Percentiles rank a stretch among this genome's conserved stretches.
Conservation (phyloP, 2,113 vertebrate species). For the Puma concolor region DNA sequence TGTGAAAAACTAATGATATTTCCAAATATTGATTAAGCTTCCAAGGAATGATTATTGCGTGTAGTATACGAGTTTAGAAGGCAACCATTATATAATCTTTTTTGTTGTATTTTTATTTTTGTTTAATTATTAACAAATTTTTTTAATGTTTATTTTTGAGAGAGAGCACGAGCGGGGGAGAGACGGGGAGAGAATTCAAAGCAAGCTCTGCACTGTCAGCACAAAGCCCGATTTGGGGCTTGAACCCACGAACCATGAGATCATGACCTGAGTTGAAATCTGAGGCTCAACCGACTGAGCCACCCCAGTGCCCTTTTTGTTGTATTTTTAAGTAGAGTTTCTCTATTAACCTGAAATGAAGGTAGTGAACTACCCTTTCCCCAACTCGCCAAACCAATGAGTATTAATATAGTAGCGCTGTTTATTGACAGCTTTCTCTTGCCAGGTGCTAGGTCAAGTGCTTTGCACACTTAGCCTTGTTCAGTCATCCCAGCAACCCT, state of each 20-base stretch:
- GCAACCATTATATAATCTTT: not conserved
- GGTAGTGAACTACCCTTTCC: not conserved
- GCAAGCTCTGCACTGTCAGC: no score
- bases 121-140: no score
- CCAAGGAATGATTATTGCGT: not conserved
- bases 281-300: no score
- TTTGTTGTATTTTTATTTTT: constrained; percentile 31
- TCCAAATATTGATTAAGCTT: not conserved
- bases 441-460: not conserved
- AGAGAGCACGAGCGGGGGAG: no score
- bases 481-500: not conserved
- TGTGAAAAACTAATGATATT: not conserved
- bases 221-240: no score
- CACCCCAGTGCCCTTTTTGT: not conserved
- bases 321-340: constrained; percentile 42
- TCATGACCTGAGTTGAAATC: no score
- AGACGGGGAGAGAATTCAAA: no score
- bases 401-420: not conserved
- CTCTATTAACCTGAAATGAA: not conserved
- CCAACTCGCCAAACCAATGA: not conserved
- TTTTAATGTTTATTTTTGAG: no score
- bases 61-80: not conserved
- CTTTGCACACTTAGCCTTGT: not conserved
- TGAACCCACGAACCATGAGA: no score
- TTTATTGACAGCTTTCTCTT: not conserved